Evolutionary conservation across 2,888 invertebrate genomes (phyloP).

Genomic region (Bugula neritina): DNA sequence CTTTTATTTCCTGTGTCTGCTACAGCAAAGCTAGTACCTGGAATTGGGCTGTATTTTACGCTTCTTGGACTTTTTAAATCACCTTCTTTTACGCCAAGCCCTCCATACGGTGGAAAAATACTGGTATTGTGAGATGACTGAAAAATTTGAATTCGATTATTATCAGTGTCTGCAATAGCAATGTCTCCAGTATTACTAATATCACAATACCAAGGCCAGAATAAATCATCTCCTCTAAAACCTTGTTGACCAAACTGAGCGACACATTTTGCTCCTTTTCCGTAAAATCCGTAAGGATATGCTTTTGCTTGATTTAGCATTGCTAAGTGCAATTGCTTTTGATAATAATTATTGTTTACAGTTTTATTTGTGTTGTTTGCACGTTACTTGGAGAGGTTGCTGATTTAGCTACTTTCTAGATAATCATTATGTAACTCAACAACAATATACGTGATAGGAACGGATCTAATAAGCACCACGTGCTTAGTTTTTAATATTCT

Average conservation of each 20-base stretch:
- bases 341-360: too few species aligned
- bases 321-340: too few species aligned
- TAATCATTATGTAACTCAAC: too few species aligned
- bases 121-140: background rate
- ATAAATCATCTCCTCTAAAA: slow-evolving; percentile 24
- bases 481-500: too few species aligned
- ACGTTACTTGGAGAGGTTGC: too few species aligned
- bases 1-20: slow-evolving; percentile 27
- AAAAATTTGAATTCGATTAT: slow-evolving; percentile 24
- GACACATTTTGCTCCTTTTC: background rate
- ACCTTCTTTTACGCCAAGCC: background rate
- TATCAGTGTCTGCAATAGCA: slow-evolving; percentile 27
- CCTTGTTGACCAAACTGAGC: slow-evolving; percentile 25
- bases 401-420: too few species aligned
- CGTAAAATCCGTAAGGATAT: slow-evolving; percentile 9
- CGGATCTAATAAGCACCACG: too few species aligned
- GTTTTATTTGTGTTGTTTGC: too few species aligned
- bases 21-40: slow-evolving; percentile 21
- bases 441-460: too few species aligned
- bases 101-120: slow-evolving; percentile 27
- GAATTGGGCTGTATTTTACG: slow-evolving; percentile 26
- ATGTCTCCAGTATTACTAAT: slow-evolving; percentile 27
- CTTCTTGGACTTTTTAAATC: slow-evolving; percentile 15
- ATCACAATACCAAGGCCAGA: slow-evolving; percentile 27
- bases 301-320: background rate